Conservation (phyloP, 2,888 invertebrate species). For the Melieria omissa region DNA sequence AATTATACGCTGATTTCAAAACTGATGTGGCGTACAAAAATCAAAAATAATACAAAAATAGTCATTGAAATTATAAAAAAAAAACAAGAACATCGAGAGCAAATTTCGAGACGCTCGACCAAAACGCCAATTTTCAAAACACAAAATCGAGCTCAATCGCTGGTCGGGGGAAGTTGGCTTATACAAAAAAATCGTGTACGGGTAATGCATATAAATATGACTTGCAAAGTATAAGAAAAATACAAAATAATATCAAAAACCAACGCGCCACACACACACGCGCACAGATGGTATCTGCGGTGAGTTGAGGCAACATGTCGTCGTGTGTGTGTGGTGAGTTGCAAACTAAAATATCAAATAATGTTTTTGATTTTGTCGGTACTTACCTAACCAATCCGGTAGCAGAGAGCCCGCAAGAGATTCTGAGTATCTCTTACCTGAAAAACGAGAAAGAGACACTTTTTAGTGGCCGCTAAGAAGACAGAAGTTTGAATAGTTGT, state of each 20-base stretch:
- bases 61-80: not conserved
- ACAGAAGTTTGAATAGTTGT: not conserved
- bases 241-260: constrained; percentile 47
- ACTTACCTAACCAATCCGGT: constrained; percentile 69
- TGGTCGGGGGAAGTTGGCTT: no score
- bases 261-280: constrained; percentile 17
- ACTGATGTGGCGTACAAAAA: not conserved
- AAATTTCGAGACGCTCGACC: not conserved
- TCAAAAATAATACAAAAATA: not conserved
- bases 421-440: constrained; percentile 69
- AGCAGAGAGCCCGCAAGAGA: constrained; percentile 69
- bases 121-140: not conserved
- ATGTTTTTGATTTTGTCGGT: constrained; percentile 45
- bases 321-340: not conserved
- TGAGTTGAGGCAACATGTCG: no score
- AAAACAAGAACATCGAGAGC: not conserved
- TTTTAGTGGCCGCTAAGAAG: not conserved
- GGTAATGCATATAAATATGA: constrained; percentile 42
- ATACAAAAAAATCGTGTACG: no score
- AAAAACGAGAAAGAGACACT: constrained; percentile 46
- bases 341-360: constrained; percentile 16
- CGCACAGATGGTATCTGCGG: no score
- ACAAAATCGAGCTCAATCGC: no score
- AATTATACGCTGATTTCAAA: not conserved
- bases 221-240: constrained; percentile 50